Conservation (phyloP, 1,140 invertebrate genomes). For the Drosophila ercepeae region DNA sequence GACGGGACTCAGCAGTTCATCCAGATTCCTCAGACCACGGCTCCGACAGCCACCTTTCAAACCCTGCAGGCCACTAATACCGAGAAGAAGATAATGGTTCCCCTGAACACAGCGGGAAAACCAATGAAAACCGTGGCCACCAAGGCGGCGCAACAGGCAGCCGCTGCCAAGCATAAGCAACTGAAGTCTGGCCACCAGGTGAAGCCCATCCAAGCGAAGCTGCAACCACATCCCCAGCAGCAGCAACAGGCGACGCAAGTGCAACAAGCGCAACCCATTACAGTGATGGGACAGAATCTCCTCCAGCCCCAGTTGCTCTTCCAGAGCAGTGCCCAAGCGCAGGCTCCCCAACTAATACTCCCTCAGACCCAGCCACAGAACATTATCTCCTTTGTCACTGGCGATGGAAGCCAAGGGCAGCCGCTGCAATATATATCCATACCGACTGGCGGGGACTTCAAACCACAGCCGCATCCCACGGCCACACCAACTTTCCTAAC, state of each 20-base stretch:
- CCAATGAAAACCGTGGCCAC: constrained; percentile 70
- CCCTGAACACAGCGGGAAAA: constrained; percentile 50
- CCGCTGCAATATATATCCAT: constrained; percentile 78
- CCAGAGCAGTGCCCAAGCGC: constrained; percentile 59
- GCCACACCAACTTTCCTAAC: constrained; percentile 70
- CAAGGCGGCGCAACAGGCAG: constrained; percentile 70
- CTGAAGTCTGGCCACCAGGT: constrained; percentile 62
- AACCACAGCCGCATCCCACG: constrained; percentile 59
- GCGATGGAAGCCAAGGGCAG: constrained; percentile 67
- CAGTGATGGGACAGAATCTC: constrained; percentile 70
- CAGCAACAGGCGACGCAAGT: constrained; percentile 19
- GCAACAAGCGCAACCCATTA: constrained; percentile 43
- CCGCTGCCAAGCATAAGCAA: constrained; percentile 70
- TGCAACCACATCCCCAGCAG: constrained; percentile 53
- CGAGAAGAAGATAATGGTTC: constrained; percentile 78
- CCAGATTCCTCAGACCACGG: constrained; percentile 60
- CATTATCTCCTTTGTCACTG: constrained; percentile 78
- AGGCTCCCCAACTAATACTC: constrained; percentile 63
- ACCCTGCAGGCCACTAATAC: constrained; percentile 73
- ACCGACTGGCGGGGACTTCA: constrained; percentile 69
- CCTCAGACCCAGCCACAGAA: constrained; percentile 74
- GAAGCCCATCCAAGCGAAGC: constrained; percentile 76
- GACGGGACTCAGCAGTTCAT: constrained; percentile 80
- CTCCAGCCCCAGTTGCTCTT: constrained; percentile 71
- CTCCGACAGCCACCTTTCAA: constrained; percentile 61